phyloP scores from a whole-genome alignment of 2,113 vertebrate genomes.

The Penelope pileata region DNA sequence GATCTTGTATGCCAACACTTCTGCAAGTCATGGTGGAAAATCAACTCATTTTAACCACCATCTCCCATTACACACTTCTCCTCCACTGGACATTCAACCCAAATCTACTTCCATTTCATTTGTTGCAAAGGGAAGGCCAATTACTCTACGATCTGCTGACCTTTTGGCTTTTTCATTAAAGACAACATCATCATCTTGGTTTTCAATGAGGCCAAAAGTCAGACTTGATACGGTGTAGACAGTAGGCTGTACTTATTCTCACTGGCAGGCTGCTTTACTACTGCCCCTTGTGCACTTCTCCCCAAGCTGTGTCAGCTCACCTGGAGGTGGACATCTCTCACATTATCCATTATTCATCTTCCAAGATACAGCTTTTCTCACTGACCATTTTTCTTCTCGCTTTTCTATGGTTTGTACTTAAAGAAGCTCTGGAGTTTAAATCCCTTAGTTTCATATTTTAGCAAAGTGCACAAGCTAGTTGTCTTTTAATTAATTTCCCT shows the following conservation, averaged over 20 bases:
- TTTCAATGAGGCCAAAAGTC: neutral
- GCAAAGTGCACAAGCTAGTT: neutral
- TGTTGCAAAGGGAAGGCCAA: constrained; percentile 20
- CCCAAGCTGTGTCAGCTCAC: neutral
- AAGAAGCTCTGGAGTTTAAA: neutral
- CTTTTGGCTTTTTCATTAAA: neutral
- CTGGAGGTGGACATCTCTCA: neutral
- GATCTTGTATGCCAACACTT: neutral
- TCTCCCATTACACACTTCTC: neutral
- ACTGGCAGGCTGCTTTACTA: neutral
- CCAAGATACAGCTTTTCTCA: neutral
- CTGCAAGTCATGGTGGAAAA: constrained; percentile 32
- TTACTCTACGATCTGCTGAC: neutral
- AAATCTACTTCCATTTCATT: neutral
- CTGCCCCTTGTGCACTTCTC: neutral
- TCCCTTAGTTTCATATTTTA: neutral
- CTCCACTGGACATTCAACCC: neutral
- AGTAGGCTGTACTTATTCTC: neutral
- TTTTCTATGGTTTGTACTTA: neutral
- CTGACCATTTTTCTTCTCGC: neutral
- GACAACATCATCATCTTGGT: neutral
- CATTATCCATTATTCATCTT: neutral
- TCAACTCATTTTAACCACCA: neutral
- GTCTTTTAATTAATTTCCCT: neutral
- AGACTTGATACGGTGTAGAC: neutral